Evolutionary conservation across 2,888 invertebrate species (phyloP).

Genomic region (Ephialtes manifestator): DNA sequence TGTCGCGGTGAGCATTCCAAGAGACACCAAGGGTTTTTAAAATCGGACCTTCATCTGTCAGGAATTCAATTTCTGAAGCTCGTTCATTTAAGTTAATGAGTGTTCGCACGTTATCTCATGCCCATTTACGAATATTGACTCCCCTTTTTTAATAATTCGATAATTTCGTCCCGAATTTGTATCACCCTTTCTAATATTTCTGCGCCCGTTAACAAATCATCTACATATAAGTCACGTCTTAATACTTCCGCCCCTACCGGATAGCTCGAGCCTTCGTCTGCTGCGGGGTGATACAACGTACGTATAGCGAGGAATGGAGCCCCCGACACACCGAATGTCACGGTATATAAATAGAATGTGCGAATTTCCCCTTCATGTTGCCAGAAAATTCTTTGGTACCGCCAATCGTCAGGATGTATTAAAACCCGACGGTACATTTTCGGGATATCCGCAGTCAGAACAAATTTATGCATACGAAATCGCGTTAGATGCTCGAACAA

Average conservation of each 20-base stretch:
- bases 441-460: not conserved
- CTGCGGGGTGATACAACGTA: not conserved
- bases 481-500: too few species aligned
- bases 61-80: not conserved
- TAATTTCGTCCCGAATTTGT: not conserved
- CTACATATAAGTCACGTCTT: conserved; percentile 10
- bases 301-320: not conserved
- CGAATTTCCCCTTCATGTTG: not conserved
- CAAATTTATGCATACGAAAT: too few species aligned
- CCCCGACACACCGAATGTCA: not conserved
- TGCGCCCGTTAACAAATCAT: conserved; percentile 11
- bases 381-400: not conserved
- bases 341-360: not conserved
- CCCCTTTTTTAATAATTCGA: not conserved
- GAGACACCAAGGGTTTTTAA: too few species aligned
- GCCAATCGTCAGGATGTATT: not conserved
- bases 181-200: not conserved
- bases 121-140: conserved; percentile 13
- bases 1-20: too few species aligned
- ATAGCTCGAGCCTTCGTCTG: not conserved
- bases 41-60: not conserved
- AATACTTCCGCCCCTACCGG: not conserved
- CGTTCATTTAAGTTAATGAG: not conserved
- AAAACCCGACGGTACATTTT: not conserved
- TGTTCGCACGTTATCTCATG: not conserved